phyloP scores from a whole-genome alignment of 2,888 invertebrate species.

The Drosophila lacicola region DNA sequence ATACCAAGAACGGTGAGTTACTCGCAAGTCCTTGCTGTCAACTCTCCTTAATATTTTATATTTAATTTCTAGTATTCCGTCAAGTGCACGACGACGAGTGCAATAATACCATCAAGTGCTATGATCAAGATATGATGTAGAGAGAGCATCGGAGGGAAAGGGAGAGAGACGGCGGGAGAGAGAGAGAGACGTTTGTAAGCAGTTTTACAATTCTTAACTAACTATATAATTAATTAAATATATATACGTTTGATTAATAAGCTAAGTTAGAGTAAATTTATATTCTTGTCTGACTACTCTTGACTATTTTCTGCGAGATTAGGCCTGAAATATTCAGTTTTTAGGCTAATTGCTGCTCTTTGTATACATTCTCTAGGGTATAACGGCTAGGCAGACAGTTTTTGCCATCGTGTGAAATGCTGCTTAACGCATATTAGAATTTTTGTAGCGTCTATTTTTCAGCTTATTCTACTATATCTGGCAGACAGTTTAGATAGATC shows the following conservation, averaged over 20 bases:
- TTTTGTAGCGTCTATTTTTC: too few species aligned
- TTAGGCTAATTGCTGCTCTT: too few species aligned
- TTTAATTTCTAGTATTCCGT: conserved; percentile 45
- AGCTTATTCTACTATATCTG: too few species aligned
- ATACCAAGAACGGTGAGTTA: conserved; percentile 67
- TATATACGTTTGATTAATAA: neutral
- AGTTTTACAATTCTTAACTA: conserved; percentile 1
- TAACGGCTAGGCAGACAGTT: too few species aligned
- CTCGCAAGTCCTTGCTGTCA: neutral
- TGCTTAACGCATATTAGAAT: too few species aligned
- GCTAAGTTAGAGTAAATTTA: neutral
- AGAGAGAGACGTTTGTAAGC: conserved; percentile 1
- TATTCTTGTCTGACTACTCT: neutral
- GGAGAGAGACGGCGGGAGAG: neutral
- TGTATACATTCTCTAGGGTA: too few species aligned
- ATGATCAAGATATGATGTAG: conserved; percentile 59
- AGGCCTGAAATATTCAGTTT: too few species aligned
- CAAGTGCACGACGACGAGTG: conserved; percentile 72
- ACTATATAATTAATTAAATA: neutral
- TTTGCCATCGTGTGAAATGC: too few species aligned
- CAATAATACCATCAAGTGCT: conserved; percentile 55
- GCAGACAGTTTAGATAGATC: too few species aligned
- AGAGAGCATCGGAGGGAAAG: neutral
- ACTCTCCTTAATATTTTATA: neutral
- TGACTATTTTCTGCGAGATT: too few species aligned